Evolutionary conservation across 2,888 invertebrate genomes (phyloP).

Genomic region (Ormia ochracea): DNA sequence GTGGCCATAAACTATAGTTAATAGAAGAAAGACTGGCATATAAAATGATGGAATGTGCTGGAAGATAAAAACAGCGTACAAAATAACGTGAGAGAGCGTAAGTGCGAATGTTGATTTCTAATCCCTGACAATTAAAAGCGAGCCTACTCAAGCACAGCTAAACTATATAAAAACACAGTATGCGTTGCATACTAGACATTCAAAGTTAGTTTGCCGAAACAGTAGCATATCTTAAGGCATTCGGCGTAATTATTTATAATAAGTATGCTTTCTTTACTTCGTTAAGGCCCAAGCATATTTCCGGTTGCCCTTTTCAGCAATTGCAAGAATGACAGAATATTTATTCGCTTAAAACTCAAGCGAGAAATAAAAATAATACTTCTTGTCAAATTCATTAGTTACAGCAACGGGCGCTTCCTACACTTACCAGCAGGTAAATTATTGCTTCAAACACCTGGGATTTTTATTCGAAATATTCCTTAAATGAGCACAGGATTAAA

Average conservation of each 20-base stretch:
- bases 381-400: conserved; percentile 26
- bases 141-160: not conserved
- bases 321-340: not conserved
- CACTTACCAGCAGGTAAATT: conserved; percentile 17
- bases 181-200: not conserved
- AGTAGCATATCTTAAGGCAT: conserved; percentile 18
- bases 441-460: conserved; percentile 41
- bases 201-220: not conserved
- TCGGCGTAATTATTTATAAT: not conserved
- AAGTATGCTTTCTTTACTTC: conserved; percentile 26
- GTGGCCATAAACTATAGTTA: conserved; percentile 51
- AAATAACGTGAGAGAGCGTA: not conserved
- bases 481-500: conserved; percentile 35
- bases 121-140: conserved; percentile 20
- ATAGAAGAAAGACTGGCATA: not conserved
- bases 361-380: not conserved
- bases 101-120: not conserved
- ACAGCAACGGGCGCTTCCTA: conserved; percentile 9
- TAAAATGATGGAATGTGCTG: not conserved
- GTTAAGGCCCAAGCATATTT: not conserved
- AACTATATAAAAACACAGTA: not conserved
- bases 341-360: not conserved
- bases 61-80: not conserved
- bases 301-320: not conserved
- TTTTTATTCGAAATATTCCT: conserved; percentile 7